Evolutionary conservation across 1,140 invertebrate species (phyloP).

Genomic region (Ridgeia piscesae): DNA sequence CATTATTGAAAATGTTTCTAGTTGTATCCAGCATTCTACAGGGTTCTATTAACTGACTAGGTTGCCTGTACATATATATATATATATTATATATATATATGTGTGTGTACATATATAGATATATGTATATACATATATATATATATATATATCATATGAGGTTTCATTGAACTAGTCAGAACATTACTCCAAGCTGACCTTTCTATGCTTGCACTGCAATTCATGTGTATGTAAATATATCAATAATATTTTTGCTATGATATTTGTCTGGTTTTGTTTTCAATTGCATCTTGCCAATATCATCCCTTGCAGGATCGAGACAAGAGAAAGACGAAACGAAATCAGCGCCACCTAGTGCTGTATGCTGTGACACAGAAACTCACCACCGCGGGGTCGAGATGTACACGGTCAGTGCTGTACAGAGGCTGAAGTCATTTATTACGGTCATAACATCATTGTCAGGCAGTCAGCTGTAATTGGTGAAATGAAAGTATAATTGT

Average conservation of each 20-base stretch:
- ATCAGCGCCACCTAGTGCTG: background rate
- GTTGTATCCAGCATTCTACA: too few relatives aligned
- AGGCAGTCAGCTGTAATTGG: background rate
- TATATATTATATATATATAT: too few relatives aligned
- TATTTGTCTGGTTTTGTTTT: background rate
- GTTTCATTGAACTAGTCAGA: too few relatives aligned
- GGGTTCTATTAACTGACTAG: too few relatives aligned
- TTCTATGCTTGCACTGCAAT: background rate
- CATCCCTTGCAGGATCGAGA: background rate
- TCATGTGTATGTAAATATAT: constrained; percentile 2
- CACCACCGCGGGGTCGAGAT: background rate
- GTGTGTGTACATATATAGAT: too few relatives aligned
- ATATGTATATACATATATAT: too few relatives aligned
- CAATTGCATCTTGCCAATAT: background rate
- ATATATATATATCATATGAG: too few relatives aligned
- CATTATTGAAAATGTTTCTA: too few relatives aligned
- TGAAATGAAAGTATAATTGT: background rate
- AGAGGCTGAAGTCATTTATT: background rate
- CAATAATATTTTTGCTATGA: background rate
- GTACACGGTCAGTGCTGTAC: background rate
- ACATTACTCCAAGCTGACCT: too few relatives aligned
- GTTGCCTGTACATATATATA: too few relatives aligned
- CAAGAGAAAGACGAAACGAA: background rate
- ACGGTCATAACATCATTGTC: too few relatives aligned
- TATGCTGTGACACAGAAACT: background rate